phyloP scores from a whole-genome alignment of 2,113 vertebrate species.

The Odontesthes bonariensis region DNA sequence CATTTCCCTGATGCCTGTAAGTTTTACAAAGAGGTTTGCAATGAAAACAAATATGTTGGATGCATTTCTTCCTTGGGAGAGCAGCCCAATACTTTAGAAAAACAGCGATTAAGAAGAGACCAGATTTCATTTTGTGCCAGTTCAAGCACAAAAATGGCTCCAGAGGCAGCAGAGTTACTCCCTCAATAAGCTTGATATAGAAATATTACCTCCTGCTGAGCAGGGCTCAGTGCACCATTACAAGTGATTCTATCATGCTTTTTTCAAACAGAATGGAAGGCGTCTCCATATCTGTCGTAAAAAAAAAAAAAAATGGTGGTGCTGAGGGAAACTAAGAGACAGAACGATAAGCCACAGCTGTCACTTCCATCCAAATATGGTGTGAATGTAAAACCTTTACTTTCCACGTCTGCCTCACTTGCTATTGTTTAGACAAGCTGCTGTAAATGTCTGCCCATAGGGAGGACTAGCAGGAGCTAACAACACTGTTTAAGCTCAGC shows the following conservation, averaged over 20 bases:
- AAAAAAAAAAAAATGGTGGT: not conserved
- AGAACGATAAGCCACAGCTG: slow-evolving; percentile 61
- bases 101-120: slow-evolving; percentile 28
- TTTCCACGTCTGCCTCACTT: slow-evolving; percentile 53
- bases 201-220: slow-evolving; percentile 14
- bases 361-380: slow-evolving; percentile 67
- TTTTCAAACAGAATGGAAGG: not conserved
- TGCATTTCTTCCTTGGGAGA: slow-evolving; percentile 17
- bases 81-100: slow-evolving; percentile 28
- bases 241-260: not conserved
- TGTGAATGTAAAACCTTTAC: slow-evolving; percentile 42
- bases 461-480: slow-evolving; percentile 53
- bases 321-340: slow-evolving; percentile 24
- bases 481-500: slow-evolving; percentile 59
- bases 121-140: slow-evolving; percentile 42
- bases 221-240: not conserved
- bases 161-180: slow-evolving; percentile 27
- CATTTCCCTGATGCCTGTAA: slow-evolving; percentile 23
- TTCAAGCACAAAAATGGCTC: slow-evolving; percentile 22
- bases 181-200: not conserved
- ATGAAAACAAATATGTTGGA: slow-evolving; percentile 45
- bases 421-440: slow-evolving; percentile 78
- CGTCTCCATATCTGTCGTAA: no score
- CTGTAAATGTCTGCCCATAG: slow-evolving; percentile 68
- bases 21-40: slow-evolving; percentile 29